Base-by-base conservation (phyloP, 2,113 vertebrate species). In the Scartelaos histophorus region DNA sequence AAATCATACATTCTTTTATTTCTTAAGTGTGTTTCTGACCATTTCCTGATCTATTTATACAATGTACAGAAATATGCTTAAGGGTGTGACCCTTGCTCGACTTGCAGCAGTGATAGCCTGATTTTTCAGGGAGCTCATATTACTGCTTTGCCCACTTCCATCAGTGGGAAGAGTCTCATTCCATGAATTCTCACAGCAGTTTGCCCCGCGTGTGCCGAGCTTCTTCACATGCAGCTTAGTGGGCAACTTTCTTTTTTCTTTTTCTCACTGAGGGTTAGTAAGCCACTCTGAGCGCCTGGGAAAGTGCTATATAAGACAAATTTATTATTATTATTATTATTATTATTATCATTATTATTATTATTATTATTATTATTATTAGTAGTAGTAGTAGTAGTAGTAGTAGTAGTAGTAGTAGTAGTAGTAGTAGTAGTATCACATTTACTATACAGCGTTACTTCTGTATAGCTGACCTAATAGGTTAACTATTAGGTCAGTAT, bases 221-320 rank as follows among this genome's bases (percentile, higher is more conserved):
- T 77, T 84, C 80, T 85, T 85, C 67, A 57, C 60, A 54, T 66
- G 73, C 24, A 21, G 58, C 61, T 81, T 80, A 75, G 85, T 85
- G 66, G 67, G 75, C 75, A 85, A 82, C 47, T 5, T 16, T 7
- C 71, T 21, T 21, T 54, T 54, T n/a, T 21, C 19, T 2, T 21
- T 16, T 4, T n/a, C 53, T 15, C 13, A 13, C 15, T 13, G 1
- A 13, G 46, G 46, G 13, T 16, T 47, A 47, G 46, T 47, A 45
- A 7, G 43, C 7, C 1, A 45, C 43, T 45, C 4, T 29, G 29
- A 29, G 29, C 29, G 4, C 4, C 29, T 29, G 29, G 29, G 4
- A 29, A 29, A 29, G 29, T 29, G 29, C 29, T 29, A 29, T 29
- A 2, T 29, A 29, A 29, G 29, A 29, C 2, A 2, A 29, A 29